Evolutionary conservation across 2,113 vertebrate species (phyloP), one percentile per base, ranked within the genome.

Genomic region (Numida meleagris): DNA sequence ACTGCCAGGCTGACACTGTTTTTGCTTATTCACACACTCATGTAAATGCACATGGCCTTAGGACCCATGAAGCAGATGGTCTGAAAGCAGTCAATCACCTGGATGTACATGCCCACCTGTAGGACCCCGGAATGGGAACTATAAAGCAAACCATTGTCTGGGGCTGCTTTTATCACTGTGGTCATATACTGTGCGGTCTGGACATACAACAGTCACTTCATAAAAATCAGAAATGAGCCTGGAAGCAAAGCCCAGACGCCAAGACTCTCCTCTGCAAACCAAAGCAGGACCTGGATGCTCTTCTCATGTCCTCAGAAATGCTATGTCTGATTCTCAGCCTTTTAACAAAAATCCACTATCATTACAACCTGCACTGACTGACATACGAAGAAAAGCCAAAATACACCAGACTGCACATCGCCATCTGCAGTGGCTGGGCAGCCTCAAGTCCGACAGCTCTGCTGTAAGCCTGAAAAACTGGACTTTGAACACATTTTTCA

Each of bases 161-260:
- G 59, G 55, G 29, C 12, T 80, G 33, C 68, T 12, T 55, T 96
- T 66, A 66, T 66, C 67, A 9, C 34, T 63, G 21, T 77, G 45
- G 38, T 74, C 36, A 55, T 23, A 83, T 51, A 25, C 74, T 74
- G 42, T 88, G 63, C 59, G 91, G 27, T 23, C 71, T 80, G 55
- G 63, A 20, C 40, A 6, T 14, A 18, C 2, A 66, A 21, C 34
- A 86, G 23, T 21, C 59, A 73, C 15, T 34, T 38, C 36, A 59
- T 40, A 53, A 83, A 89, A 88, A 77, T 50, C 65, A 78, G 72
- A 83, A 89, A 73, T 43, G 65, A 86, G 4, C 5, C 78, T 3
- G 9, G 29, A 23, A 84, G 17, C 38, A 63, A 67, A 81, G 24
- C 5, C 19, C 65, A 67, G 57, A 67, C 42, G 15, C 29, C 11